Conservation (phyloP, 2,888 invertebrate species). For the Exocentrus adspersus region DNA sequence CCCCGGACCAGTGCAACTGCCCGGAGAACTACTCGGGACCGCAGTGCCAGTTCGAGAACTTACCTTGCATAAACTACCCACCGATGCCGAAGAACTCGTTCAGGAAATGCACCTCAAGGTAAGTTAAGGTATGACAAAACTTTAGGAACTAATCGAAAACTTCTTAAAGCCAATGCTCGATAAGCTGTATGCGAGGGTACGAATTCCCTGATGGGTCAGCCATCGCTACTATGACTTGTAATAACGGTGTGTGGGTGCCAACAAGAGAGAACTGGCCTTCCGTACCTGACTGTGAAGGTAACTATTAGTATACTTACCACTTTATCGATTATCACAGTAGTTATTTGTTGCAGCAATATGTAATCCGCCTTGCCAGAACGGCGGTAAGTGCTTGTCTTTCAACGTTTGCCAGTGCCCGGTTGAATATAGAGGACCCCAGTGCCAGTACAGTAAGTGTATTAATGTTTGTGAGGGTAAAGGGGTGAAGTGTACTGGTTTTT, state of each 20-base stretch:
- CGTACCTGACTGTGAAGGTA: conserved; percentile 78
- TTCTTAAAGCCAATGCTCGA: conserved; percentile 70
- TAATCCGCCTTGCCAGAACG: conserved; percentile 79
- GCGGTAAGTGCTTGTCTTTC: conserved; percentile 81
- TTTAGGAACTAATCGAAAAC: no score
- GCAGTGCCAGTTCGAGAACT: conserved; percentile 78
- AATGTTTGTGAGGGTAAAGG: no score
- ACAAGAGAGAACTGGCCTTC: conserved; percentile 70
- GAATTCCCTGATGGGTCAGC: conserved; percentile 78
- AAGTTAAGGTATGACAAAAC: no score
- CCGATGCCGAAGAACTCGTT: conserved; percentile 73
- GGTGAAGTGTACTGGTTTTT: no score
- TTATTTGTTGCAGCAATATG: conserved; percentile 68
- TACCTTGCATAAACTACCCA: conserved; percentile 75
- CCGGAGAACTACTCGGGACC: conserved; percentile 77
- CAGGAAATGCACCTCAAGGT: conserved; percentile 73
- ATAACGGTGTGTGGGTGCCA: conserved; percentile 77
- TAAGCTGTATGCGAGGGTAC: conserved; percentile 73
- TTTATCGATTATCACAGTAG: no score
- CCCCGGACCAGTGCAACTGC: conserved; percentile 80
- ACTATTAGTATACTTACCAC: conserved; percentile 35
- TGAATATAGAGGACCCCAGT: conserved; percentile 75
- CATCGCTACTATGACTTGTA: conserved; percentile 75
- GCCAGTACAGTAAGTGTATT: conserved; percentile 76
- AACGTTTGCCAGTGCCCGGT: conserved; percentile 83